phyloP scores from a whole-genome alignment of 1,140 invertebrate genomes.

The Ericerus pela region DNA sequence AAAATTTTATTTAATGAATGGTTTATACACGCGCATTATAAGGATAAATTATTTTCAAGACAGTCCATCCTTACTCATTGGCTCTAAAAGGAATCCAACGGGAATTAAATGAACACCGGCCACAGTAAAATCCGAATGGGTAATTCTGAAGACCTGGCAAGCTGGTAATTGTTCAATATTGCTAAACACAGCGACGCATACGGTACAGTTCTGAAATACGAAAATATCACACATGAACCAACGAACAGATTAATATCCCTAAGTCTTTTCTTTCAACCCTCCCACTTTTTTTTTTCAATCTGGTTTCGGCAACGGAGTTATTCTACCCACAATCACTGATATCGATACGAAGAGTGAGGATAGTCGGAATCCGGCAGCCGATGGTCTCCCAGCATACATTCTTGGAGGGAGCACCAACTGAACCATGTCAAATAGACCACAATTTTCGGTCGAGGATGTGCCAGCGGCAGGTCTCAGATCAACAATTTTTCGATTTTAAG shows the following conservation, averaged over 20 bases:
- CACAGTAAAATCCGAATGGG: slow-evolving; percentile 43
- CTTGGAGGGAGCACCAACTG: too few species aligned
- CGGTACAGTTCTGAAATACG: slow-evolving; percentile 50
- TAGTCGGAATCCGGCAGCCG: not conserved
- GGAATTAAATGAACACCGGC: slow-evolving; percentile 47
- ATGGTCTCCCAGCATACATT: too few species aligned
- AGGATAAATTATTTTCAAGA: not conserved
- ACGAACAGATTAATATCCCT: slow-evolving; percentile 9
- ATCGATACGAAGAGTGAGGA: not conserved
- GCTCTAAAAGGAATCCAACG: slow-evolving; percentile 53
- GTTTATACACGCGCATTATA: too few species aligned
- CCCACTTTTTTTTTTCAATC: not conserved
- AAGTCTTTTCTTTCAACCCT: not conserved
- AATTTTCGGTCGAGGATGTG: too few species aligned
- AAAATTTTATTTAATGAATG: not conserved
- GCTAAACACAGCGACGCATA: slow-evolving; percentile 78
- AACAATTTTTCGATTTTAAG: too few species aligned
- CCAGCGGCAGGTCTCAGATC: too few species aligned
- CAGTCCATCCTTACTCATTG: slow-evolving; percentile 31
- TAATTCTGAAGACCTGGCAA: slow-evolving; percentile 63
- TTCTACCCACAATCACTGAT: not conserved
- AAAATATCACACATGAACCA: slow-evolving; percentile 5
- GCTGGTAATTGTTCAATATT: slow-evolving; percentile 66
- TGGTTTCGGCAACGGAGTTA: not conserved
- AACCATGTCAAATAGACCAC: too few species aligned